Evolutionary conservation across 30 jellyfish, hydroid and myxozoan species (phyloP), one percentile per base, ranked within the genome.

Genomic region (Aurelia coerulea): DNA sequence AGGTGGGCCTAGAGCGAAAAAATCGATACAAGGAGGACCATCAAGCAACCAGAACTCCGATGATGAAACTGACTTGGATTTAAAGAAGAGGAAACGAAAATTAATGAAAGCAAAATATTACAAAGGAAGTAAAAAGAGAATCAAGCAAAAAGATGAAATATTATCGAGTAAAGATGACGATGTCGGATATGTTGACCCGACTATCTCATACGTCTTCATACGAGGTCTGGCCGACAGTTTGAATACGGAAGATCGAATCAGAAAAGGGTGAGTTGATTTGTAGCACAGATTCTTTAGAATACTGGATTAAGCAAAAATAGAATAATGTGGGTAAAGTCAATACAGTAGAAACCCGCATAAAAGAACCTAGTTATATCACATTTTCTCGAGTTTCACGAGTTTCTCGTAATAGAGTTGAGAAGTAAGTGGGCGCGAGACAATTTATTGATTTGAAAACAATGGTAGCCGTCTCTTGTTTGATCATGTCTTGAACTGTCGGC

Each of bases 161-260:
- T 32, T 80, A 32, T 39, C 84, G 32, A 72, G 80, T 59, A 76
- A 79, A 16, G 96, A 78, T 31, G 90, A 76, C 5, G 95, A 86
- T 52, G 68, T 65, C 15, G 90, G 95, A 3, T 86, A 8, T 35
- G 91, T 80, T 17, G 99, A 94, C 76, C 96, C 99, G 29, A 88
- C 97, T 3, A 94, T 89, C 33, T 91, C 99, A 0, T 78, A 87
- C 73, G 97, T 94, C 65, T 94, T 97, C 69, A 94, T 94, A 4
- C 80, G 85, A 23, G 96, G 90, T 33, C 72, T 94, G 87, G 97
- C 97, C 23, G 93, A 84, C 35, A 92, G 80, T 35, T 85, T 85
- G 92, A 94, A 94, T 75, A 68, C 96, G 51, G 99, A 94, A 69
- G 85, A 81, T 6, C 74, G 87, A 41, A 94, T 94, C 64, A 78